A percentile compares a stretch with the other conserved stretches of the same genome.
These are phyloP conservation scores for Polietes domitor DNA, from an alignment of 2,888 invertebrate genomes.

Conservation along the genomic window DNA sequence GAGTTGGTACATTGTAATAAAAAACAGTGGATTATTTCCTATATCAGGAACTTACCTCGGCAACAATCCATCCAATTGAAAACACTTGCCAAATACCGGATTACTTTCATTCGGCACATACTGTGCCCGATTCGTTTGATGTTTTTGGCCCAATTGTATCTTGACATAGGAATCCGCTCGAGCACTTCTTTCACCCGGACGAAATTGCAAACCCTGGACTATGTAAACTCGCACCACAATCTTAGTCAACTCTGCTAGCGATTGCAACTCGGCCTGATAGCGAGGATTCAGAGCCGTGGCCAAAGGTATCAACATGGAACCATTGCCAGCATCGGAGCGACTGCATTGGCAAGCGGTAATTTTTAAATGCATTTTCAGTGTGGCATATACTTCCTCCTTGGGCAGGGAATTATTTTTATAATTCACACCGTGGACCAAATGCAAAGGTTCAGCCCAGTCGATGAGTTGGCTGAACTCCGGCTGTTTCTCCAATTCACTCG, in stretches of 20 bases:
- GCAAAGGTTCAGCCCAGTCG: conserved; percentile 85
- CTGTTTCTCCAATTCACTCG: conserved; percentile 86
- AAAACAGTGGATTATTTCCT: too few species aligned
- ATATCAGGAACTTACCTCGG: conserved; percentile 73
- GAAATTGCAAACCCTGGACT: conserved; percentile 86
- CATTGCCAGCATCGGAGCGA: conserved; percentile 57
- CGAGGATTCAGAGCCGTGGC: conserved; percentile 71
- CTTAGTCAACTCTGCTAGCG: conserved; percentile 70
- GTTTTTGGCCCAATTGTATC: conserved; percentile 85
- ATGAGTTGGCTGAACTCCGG: conserved; percentile 85
- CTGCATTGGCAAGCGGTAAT: conserved; percentile 73
- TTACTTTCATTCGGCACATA: conserved; percentile 88
- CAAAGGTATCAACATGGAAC: conserved; percentile 69
- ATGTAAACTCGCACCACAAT: conserved; percentile 87
- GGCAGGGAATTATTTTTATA: conserved; percentile 76
- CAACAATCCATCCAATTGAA: conserved; percentile 77
- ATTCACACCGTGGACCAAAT: conserved; percentile 82
- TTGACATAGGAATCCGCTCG: conserved; percentile 90
- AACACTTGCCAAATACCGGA: conserved; percentile 91
- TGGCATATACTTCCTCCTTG: conserved; percentile 81
- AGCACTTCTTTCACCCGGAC: conserved; percentile 86
- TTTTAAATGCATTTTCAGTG: conserved; percentile 76
- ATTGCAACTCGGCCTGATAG: conserved; percentile 70
- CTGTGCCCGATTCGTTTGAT: conserved; percentile 86
- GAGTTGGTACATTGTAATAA: too few species aligned